Percentiles rank a stretch among this genome's conserved stretches.
These are phyloP conservation scores for Hozukius guyotensis DNA, from an alignment of 2,797 vertebrate species.

Conservation along the genomic window DNA sequence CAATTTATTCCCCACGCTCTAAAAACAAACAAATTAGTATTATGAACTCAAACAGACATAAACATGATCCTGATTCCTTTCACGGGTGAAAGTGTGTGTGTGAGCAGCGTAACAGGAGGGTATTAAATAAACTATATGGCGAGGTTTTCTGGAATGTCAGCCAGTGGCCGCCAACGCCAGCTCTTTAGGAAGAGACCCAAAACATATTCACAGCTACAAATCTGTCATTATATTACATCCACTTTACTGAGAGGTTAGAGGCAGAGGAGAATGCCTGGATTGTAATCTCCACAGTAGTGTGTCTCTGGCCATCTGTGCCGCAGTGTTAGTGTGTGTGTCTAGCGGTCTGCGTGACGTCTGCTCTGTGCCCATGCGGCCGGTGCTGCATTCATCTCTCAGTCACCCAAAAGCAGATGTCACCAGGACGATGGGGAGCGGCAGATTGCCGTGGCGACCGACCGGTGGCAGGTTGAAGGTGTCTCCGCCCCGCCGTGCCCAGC, in stretches of 20 bases:
- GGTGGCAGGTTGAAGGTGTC: conserved; percentile 81
- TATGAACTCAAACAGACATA: conserved; percentile 32
- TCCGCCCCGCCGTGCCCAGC: conserved; percentile 74
- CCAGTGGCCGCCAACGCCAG: conserved; percentile 2
- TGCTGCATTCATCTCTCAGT: conserved; percentile 82
- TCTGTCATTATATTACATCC: conserved; percentile 61
- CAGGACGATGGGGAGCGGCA: conserved; percentile 78
- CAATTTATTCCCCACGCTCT: conserved; percentile 51
- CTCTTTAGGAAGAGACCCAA: conserved; percentile 48
- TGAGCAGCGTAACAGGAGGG: conserved; percentile 11
- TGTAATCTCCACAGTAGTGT: conserved; percentile 67
- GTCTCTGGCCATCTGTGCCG: conserved; percentile 76
- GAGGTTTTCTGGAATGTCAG: conserved; percentile 23
- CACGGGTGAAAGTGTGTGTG: conserved; percentile 25
- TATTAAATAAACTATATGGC: conserved; percentile 11
- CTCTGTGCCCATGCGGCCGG: conserved; percentile 70
- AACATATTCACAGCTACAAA: conserved; percentile 45
- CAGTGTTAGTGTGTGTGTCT: conserved; percentile 63
- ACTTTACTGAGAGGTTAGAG: conserved; percentile 54
- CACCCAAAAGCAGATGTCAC: conserved; percentile 86
- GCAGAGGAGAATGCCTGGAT: conserved; percentile 64
- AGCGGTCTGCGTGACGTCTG: conserved; percentile 70
- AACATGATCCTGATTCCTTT: conserved; percentile 3
- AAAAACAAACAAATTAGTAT: conserved; percentile 54
- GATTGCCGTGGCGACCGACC: conserved; percentile 77